A percentile compares a stretch with the other conserved stretches of the same genome.
Evolutionary conservation across 2,888 invertebrate species (phyloP).

Genomic region (Creontiades dilutus): DNA sequence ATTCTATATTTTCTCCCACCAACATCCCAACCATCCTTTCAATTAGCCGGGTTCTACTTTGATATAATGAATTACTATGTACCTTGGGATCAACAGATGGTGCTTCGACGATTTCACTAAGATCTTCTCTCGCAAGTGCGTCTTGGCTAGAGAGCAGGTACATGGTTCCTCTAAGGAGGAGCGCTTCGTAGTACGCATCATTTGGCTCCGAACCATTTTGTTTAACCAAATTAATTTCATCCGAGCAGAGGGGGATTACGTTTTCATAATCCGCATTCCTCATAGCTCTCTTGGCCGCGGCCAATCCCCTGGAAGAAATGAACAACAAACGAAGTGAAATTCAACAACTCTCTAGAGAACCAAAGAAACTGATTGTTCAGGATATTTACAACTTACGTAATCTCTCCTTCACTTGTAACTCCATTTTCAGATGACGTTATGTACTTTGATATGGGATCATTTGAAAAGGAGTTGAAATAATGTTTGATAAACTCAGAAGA

Average conservation of each 20-base stretch:
- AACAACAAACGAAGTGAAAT: no score
- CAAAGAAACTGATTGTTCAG: no score
- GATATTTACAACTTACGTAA: constrained; percentile 6
- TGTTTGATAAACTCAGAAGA: constrained; percentile 92
- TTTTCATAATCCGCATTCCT: constrained; percentile 87
- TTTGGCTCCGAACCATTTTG: constrained; percentile 37
- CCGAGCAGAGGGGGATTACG: constrained; percentile 88
- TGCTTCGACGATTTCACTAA: constrained; percentile 82
- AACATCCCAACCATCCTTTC: no score
- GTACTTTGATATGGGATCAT: constrained; percentile 80
- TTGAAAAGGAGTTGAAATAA: constrained; percentile 92
- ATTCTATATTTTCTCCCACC: no score
- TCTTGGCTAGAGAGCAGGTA: constrained; percentile 88
- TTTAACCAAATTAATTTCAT: constrained; percentile 83
- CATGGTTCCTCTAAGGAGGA: constrained; percentile 91
- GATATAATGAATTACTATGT: neutral
- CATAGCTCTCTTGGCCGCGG: constrained; percentile 85
- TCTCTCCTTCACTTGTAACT: neutral
- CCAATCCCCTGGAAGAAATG: constrained; percentile 81
- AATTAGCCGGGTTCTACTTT: no score
- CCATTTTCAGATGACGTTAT: constrained; percentile 46
- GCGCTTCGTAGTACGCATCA: constrained; percentile 79
- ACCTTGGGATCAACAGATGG: constrained; percentile 72
- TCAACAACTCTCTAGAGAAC: no score
- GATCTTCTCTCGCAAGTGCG: constrained; percentile 85